phyloP scores from a whole-genome alignment of 2,113 vertebrate species.

The Sinocyclocheilus anophthalmus region DNA sequence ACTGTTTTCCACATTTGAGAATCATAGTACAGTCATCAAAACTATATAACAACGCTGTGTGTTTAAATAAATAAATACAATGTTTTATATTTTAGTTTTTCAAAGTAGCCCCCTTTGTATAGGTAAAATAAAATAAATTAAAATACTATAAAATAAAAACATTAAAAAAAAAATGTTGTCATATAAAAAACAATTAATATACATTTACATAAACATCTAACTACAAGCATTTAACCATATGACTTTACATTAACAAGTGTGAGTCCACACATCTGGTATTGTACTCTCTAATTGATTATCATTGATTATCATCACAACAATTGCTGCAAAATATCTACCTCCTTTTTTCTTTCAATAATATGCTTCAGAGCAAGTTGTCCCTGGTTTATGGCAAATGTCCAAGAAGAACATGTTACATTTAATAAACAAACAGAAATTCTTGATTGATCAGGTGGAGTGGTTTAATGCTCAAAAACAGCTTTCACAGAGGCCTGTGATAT shows the following conservation, averaged over 20 bases:
- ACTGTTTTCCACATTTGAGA: neutral
- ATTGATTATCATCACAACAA: neutral
- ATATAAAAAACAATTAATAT: too few relatives aligned
- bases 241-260: neutral
- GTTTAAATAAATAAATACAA: too few relatives aligned
- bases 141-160: too few relatives aligned
- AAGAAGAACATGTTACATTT: slow-evolving; percentile 26
- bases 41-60: too few relatives aligned
- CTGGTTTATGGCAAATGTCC: neutral
- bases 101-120: too few relatives aligned
- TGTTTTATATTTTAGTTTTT: too few relatives aligned
- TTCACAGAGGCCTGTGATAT: slow-evolving; percentile 22
- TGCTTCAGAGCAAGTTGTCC: neutral
- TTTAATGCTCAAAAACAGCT: slow-evolving; percentile 1
- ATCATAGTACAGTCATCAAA: too few relatives aligned
- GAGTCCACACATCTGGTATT: neutral
- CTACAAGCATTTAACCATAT: neutral
- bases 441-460: slow-evolving; percentile 14
- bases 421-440: slow-evolving; percentile 10
- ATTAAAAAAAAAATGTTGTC: too few relatives aligned
- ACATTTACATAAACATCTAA: neutral
- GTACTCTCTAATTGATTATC: neutral
- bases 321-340: neutral
- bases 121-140: too few relatives aligned
- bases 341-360: neutral